Evolutionary conservation across 2,888 invertebrate genomes (phyloP).

Genomic region (Cremastobaeus sp.): DNA sequence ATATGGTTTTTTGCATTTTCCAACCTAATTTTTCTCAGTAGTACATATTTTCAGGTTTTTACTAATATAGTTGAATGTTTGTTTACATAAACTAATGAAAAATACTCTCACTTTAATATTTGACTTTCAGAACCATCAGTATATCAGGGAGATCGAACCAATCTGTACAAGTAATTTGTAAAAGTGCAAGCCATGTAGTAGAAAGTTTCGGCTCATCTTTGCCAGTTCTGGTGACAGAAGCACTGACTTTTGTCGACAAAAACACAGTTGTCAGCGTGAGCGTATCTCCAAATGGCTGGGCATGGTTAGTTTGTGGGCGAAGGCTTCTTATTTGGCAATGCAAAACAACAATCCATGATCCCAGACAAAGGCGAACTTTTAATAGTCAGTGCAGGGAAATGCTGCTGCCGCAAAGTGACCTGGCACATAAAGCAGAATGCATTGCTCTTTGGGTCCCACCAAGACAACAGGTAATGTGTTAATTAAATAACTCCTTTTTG

Average conservation of each 20-base stretch:
- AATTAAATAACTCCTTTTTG: no score
- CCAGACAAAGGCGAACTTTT: slow-evolving; percentile 77
- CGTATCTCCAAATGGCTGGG: slow-evolving; percentile 86
- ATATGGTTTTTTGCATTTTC: no score
- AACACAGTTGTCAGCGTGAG: slow-evolving; percentile 82
- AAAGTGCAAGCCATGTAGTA: slow-evolving; percentile 85
- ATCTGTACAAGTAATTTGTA: slow-evolving; percentile 86
- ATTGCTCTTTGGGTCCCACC: slow-evolving; percentile 85
- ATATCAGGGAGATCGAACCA: slow-evolving; percentile 83
- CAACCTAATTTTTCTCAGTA: no score
- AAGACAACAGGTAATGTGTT: slow-evolving; percentile 80
- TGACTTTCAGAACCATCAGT: slow-evolving; percentile 75
- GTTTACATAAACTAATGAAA: neutral
- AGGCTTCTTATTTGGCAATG: slow-evolving; percentile 92
- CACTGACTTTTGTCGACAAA: slow-evolving; percentile 88
- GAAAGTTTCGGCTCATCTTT: slow-evolving; percentile 90
- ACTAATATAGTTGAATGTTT: neutral
- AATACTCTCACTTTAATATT: no score
- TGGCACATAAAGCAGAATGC: slow-evolving; percentile 92
- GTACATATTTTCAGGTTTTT: neutral
- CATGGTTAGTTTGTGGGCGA: slow-evolving; percentile 91
- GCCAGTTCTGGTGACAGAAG: slow-evolving; percentile 93
- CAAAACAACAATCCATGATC: slow-evolving; percentile 78
- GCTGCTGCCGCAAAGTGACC: slow-evolving; percentile 92
- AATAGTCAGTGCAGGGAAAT: slow-evolving; percentile 89